Evolutionary conservation across 2,113 vertebrate species (phyloP).

Genomic region (Menura novaehollandiae): DNA sequence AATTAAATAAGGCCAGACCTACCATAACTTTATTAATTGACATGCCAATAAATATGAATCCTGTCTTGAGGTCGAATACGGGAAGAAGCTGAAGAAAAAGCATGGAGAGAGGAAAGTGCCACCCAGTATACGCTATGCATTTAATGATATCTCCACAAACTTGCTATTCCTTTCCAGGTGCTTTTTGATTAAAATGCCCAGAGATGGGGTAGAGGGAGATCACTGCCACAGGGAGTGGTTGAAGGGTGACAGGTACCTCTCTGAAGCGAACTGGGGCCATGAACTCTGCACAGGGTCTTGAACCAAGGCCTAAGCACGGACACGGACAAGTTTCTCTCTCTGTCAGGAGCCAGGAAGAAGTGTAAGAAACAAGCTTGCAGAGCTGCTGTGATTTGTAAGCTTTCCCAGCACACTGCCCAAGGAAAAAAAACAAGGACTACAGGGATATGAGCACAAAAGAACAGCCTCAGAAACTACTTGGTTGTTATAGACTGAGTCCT

Average conservation of each 20-base stretch:
- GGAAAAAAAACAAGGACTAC: background rate
- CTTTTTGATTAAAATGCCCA: background rate
- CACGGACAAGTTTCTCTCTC: background rate
- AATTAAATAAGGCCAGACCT: background rate
- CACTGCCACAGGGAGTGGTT: background rate
- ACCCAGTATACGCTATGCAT: background rate
- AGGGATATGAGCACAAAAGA: background rate
- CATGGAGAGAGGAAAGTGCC: background rate
- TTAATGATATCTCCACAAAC: background rate
- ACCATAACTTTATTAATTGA: background rate
- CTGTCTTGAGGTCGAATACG: background rate
- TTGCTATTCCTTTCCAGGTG: background rate
- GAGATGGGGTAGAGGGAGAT: fast-evolving
- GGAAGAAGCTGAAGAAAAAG: background rate
- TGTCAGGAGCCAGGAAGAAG: background rate
- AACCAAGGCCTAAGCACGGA: background rate
- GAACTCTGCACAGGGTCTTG: background rate
- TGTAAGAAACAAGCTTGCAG: background rate
- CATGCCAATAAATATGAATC: background rate
- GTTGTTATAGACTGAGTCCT: background rate
- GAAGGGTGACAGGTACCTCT: background rate
- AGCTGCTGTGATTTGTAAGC: background rate
- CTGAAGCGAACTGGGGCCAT: background rate
- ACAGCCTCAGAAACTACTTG: background rate
- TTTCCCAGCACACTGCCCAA: background rate